Evolutionary conservation across 2,888 invertebrate genomes (phyloP), one percentile per base, ranked within the genome.

Genomic region (Trachelus tabidus): DNA sequence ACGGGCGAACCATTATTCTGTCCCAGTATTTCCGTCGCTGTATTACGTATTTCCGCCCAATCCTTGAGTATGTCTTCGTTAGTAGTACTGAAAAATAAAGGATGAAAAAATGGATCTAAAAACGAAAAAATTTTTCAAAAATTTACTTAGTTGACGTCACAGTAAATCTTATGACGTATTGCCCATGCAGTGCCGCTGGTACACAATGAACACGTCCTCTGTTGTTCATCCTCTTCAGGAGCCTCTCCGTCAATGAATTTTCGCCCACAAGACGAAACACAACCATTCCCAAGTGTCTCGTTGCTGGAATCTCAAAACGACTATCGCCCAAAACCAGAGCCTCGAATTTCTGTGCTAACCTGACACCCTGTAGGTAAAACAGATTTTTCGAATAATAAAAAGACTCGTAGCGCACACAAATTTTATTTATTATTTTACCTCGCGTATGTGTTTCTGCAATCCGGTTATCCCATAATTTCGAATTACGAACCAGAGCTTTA

Each of bases 401-500:
- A 56, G 9, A 0, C 23, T 56, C 9, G 6, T 23, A 56, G 9
- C 9, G 2, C 23, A 23, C 1, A 23, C 23, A 23, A 56, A 56
- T 9, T 23, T 6, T 56, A 56, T 30, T 75, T 68, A 35, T 69
- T 33, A n/a, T 77, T 37, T 30, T 34, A 97, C 97, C 94, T 98
- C 96, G 82, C 98, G 94, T 85, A 99, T 96, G 90, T 99, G 98
- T 83, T 96, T 96, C 90, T 99, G 99, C 1, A 99, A 92, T 0
- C 99, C 98, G 80, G 94, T 94, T 23, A 98, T 95, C 11, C 99
- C 99, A 87, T 95, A 99, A 87, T 97, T 97, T 73, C 99, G 94
- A n/a, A 99, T 94, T 0, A 99, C 98, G 90, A 99, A 99, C 99
- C 99, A 99, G 0, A 99, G 93, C 90, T 99, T 99, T 68, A 99